These are phyloP conservation scores for Lepidonotus clava DNA, from an alignment of 2,888 invertebrate genomes.

Conservation along the genomic window DNA sequence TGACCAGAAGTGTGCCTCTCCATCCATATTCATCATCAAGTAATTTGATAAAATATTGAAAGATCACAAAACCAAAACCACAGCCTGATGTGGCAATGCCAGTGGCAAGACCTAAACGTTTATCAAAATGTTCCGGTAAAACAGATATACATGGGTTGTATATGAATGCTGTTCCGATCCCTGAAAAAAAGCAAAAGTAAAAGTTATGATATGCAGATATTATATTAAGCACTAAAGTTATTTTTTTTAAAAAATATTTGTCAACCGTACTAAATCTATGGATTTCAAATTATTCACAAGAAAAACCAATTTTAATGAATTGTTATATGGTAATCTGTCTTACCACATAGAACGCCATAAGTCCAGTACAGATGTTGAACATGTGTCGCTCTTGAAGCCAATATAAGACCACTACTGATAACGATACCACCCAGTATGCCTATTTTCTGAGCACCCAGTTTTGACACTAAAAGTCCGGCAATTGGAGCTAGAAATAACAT, in stretches of 20 bases:
- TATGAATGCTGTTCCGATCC: conserved; percentile 54
- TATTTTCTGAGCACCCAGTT: neutral
- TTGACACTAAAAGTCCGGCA: neutral
- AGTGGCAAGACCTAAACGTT: conserved; percentile 54
- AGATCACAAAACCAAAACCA: conserved; percentile 49
- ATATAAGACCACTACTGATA: neutral
- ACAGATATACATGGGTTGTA: conserved; percentile 48
- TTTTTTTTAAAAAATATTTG: neutral
- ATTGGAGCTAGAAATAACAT: neutral
- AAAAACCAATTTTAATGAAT: no score
- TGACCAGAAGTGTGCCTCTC: conserved; percentile 54
- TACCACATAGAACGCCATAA: neutral
- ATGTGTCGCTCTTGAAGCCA: neutral
- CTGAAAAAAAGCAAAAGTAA: conserved; percentile 43
- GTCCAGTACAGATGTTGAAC: neutral
- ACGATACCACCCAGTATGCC: neutral
- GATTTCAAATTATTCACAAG: no score
- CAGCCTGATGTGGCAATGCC: conserved; percentile 55
- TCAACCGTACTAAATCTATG: no score
- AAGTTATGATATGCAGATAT: conserved; percentile 56
- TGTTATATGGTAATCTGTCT: no score
- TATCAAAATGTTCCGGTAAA: conserved; percentile 57
- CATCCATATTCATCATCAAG: conserved; percentile 53
- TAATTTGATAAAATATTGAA: conserved; percentile 53
- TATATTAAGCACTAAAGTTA: neutral